Conservation (phyloP, 1,140 invertebrate species). For the Arion vulgaris region DNA sequence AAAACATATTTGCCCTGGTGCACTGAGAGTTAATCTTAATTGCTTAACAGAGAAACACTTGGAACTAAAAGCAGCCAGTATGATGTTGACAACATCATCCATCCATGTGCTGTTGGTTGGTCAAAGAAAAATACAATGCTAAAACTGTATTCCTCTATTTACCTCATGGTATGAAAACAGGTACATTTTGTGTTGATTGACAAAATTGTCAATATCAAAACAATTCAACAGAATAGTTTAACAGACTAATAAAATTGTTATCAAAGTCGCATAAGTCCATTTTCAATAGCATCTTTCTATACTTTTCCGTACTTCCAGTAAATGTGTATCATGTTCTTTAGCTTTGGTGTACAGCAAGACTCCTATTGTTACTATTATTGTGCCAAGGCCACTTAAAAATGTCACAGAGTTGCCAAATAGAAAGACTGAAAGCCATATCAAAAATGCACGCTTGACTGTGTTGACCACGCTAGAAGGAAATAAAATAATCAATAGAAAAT, state of each 20-base stretch:
- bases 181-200: no score
- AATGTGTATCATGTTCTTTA: slow-evolving; percentile 62
- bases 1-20: no score
- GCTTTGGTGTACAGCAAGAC: slow-evolving; percentile 84
- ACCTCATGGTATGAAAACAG: no score
- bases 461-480: slow-evolving; percentile 82
- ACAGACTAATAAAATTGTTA: neutral
- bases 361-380: slow-evolving; percentile 83
- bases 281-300: slow-evolving; percentile 19
- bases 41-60: no score
- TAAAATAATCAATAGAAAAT: neutral
- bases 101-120: no score
- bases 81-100: no score
- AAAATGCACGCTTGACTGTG: slow-evolving; percentile 86
- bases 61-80: no score
- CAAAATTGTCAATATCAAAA: no score
- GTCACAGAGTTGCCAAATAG: slow-evolving; percentile 87
- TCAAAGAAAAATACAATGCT: no score
- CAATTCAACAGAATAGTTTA: no score
- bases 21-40: no score
- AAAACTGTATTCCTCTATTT: no score
- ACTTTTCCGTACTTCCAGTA: slow-evolving; percentile 24
- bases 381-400: slow-evolving; percentile 83
- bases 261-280: slow-evolving; percentile 27
- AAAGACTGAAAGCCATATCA: slow-evolving; percentile 87